Percentiles rank a stretch among this genome's conserved stretches.
These are phyloP conservation scores for Luscinia luscinia DNA, from an alignment of 2,797 vertebrate genomes.

Conservation along the genomic window DNA sequence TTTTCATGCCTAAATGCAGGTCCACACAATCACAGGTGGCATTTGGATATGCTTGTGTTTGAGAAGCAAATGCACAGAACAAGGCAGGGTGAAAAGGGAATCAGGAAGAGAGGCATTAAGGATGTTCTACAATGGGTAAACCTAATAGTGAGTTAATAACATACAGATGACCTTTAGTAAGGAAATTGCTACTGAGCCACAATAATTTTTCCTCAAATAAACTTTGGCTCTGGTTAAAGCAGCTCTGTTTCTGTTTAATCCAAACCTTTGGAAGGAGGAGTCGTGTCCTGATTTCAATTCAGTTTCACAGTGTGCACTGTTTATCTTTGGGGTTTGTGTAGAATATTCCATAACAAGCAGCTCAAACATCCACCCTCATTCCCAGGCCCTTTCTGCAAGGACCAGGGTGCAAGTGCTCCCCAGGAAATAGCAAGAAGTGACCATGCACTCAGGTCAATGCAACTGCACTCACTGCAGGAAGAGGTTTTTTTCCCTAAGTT, in stretches of 20 bases:
- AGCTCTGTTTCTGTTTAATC: slow-evolving; percentile 48
- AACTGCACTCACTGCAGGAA: background rate
- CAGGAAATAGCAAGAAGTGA: background rate
- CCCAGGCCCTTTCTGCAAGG: background rate
- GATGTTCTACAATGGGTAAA: slow-evolving; percentile 48
- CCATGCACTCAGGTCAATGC: background rate
- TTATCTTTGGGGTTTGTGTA: background rate
- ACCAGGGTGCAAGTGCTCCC: background rate
- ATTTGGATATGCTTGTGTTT: background rate
- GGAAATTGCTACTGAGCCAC: slow-evolving; percentile 59
- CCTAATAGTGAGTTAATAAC: slow-evolving; percentile 57
- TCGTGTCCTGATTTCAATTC: background rate
- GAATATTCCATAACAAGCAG: background rate
- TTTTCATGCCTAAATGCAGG: slow-evolving; percentile 1
- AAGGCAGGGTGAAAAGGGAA: background rate
- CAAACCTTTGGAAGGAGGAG: background rate
- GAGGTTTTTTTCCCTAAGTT: background rate
- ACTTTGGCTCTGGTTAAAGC: slow-evolving; percentile 43
- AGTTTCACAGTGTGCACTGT: background rate
- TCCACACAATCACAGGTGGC: background rate
- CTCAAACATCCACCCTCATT: background rate
- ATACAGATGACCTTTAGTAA: slow-evolving; percentile 58
- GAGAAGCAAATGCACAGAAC: slow-evolving; percentile 15
- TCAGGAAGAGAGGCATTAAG: slow-evolving; percentile 55
- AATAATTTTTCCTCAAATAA: slow-evolving; percentile 64